These are phyloP conservation scores for Limnephilus lunatus DNA, from an alignment of 2,888 invertebrate genomes.

Conservation along the genomic window DNA sequence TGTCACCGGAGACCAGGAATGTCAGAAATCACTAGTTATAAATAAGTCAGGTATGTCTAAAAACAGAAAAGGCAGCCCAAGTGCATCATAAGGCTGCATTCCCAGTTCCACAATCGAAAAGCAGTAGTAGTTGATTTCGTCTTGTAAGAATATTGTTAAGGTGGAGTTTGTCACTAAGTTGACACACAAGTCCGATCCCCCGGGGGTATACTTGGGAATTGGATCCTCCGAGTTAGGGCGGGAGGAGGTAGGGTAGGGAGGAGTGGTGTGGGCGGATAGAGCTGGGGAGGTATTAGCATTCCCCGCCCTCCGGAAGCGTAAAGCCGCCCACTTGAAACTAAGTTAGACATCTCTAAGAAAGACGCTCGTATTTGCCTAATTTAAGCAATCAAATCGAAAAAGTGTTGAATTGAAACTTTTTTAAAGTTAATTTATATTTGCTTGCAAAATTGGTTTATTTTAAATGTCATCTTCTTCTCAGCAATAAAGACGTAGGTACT, in stretches of 20 bases:
- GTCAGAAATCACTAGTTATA: too few species aligned
- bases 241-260: constrained; percentile 41
- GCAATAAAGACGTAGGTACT: not conserved
- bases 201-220: constrained; percentile 61
- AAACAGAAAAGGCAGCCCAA: not conserved
- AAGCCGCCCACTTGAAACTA: constrained; percentile 37
- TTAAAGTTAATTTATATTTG: not conserved
- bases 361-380: not conserved
- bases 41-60: too few species aligned
- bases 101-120: not conserved
- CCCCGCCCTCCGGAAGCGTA: constrained; percentile 39
- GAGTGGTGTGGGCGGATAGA: constrained; percentile 8
- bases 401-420: constrained; percentile 19
- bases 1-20: too few species aligned
- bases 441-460: not conserved
- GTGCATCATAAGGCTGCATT: not conserved
- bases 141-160: constrained; percentile 44
- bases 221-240: constrained; percentile 53
- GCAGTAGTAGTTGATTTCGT: constrained; percentile 29
- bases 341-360: constrained; percentile 26
- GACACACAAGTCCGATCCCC: constrained; percentile 61
- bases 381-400: constrained; percentile 36
- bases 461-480: not conserved
- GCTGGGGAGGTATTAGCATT: constrained; percentile 61
- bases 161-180: constrained; percentile 51